Base-by-base conservation (phyloP, 1,140 invertebrate genomes). In the Amyelois transitella region DNA sequence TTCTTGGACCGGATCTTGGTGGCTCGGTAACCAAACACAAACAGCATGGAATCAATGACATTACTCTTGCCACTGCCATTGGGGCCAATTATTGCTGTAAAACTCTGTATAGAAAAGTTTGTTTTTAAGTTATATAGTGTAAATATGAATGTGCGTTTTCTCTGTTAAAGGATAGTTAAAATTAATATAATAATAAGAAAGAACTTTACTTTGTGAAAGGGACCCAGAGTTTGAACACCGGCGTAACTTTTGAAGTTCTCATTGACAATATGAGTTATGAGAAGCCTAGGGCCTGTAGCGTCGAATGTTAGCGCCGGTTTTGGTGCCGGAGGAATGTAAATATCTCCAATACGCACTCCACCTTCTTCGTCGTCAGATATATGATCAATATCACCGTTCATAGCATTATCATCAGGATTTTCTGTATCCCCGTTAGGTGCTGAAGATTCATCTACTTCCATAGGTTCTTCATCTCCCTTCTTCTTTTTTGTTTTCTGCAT, bases 11-110 rank as follows among this genome's bases (percentile, higher is more conserved):
- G 91, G 57, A 99, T 98, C 88, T 98, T 99, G 48, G 93, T 94
- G 0, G 98, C 97, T 71, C 98, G 82, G 84, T 98, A 99, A 6
- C 98, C 98, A 92, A 99, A 99, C 0, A 99, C 99, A 92, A 99
- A 99, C 58, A 99, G 89, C 94, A 99, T 96, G 0, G 99, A 98
- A 88, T 99, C 99, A 69, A 99, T 99, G 0, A 99, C 97, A 89
- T 99, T 99, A 62, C 97, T 98, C 78, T 99, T 99, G 0, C 99
- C 99, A 90, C 97, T 99, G n/a, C 99, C 99, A 90, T 99, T 99
- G 0, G 99, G 98, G 0, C 99, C 99, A 75, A 99, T 94, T 64
- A 99, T 99, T 8, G 97, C 93, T 18, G 97, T 97, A 72, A 99
- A 99, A 87, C 95, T 96, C 94, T 98, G 86, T 51, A 92, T 87